phyloP scores from a whole-genome alignment of 2,113 vertebrate species.

The Aythya baeri region DNA sequence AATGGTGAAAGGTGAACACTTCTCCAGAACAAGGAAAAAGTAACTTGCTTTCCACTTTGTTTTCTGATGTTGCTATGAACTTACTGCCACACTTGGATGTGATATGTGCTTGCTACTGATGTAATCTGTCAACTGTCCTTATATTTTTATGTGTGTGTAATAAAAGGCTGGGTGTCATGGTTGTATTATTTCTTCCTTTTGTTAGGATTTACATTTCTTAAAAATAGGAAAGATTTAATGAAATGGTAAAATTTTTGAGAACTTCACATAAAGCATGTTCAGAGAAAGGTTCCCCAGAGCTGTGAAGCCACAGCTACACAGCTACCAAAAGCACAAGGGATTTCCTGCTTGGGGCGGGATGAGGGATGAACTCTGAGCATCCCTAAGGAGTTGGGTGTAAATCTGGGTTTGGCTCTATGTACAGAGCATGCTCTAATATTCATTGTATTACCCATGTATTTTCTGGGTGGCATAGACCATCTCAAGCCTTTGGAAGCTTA shows the following conservation, averaged over 20 bases:
- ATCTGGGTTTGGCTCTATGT: not conserved
- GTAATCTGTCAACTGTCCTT: not conserved
- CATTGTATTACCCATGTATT: not conserved
- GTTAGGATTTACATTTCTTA: not conserved
- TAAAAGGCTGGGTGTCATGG: not conserved
- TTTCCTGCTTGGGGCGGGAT: too few relatives aligned
- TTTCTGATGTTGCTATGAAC: not conserved
- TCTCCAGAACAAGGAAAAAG: not conserved
- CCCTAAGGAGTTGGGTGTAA: not conserved
- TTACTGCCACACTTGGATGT: slow-evolving; percentile 19
- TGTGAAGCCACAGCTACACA: not conserved
- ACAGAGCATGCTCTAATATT: not conserved
- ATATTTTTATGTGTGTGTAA: not conserved
- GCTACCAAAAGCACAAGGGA: not conserved
- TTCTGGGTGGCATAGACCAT: not conserved
- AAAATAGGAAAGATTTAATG: not conserved
- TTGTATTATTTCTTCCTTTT: not conserved
- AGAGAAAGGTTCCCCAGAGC: not conserved
- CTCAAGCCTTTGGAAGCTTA: not conserved
- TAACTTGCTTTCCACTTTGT: not conserved
- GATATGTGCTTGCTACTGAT: not conserved
- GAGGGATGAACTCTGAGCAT: not conserved
- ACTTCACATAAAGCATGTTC: not conserved
- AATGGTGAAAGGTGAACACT: not conserved
- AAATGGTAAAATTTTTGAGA: not conserved